Conservation (phyloP, 2,888 invertebrate genomes). For the Escarpia spicata region DNA sequence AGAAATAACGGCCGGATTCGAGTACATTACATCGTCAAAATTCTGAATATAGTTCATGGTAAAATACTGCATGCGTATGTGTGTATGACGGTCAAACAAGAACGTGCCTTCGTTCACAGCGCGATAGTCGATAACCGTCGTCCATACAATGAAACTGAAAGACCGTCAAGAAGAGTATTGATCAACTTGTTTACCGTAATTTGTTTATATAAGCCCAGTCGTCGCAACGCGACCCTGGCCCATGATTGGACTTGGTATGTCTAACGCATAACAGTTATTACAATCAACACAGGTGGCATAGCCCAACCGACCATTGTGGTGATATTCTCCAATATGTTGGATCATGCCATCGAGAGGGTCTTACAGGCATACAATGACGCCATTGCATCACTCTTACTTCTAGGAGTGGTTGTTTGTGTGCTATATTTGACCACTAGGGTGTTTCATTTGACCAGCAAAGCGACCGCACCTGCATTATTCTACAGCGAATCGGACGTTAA, state of each 20-base stretch:
- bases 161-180: neutral
- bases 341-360: neutral
- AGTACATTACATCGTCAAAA: neutral
- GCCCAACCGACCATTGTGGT: neutral
- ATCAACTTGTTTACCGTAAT: neutral
- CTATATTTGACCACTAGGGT: constrained; percentile 36
- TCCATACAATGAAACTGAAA: neutral
- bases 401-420: neutral
- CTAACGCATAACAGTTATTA: neutral
- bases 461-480: constrained; percentile 50
- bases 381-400: neutral
- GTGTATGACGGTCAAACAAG: neutral
- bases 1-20: neutral
- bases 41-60: neutral
- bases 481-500: constrained; percentile 44
- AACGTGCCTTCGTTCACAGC: neutral
- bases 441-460: constrained; percentile 49
- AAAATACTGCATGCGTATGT: constrained; percentile 3
- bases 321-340: neutral
- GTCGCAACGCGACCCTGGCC: neutral
- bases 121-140: neutral
- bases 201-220: neutral
- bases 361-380: neutral
- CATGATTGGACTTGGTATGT: neutral
- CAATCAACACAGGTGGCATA: neutral